Conservation (phyloP, 2,888 invertebrate species). For the Yponomeuta malinellus region DNA sequence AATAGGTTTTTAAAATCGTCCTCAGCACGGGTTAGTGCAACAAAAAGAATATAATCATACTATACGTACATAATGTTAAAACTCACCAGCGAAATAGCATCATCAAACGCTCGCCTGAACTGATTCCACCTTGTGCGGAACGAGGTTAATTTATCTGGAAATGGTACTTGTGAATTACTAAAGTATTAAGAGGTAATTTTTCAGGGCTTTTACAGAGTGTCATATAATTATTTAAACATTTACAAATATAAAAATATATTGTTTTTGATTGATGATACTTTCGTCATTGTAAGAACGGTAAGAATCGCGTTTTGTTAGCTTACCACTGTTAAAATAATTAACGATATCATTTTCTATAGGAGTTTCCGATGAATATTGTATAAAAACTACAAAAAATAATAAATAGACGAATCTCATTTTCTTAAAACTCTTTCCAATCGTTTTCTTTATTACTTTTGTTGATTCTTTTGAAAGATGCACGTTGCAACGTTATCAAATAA, state of each 20-base stretch:
- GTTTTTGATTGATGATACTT: too few species aligned
- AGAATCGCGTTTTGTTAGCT: conserved; percentile 8
- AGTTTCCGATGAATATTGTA: not conserved
- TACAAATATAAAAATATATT: too few species aligned
- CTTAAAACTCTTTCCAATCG: not conserved
- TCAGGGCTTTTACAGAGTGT: too few species aligned
- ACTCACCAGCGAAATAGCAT: not conserved
- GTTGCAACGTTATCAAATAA: not conserved
- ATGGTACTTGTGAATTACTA: not conserved
- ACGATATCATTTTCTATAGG: not conserved
- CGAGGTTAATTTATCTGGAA: not conserved
- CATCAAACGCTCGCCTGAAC: not conserved
- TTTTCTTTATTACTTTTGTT: not conserved
- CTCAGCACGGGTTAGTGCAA: too few species aligned
- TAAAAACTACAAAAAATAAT: not conserved
- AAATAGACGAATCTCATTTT: not conserved
- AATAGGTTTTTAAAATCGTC: too few species aligned
- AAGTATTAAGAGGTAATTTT: too few species aligned
- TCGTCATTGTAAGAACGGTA: too few species aligned
- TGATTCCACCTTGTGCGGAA: not conserved
- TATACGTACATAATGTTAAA: too few species aligned
- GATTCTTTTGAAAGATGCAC: not conserved
- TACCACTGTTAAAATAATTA: conserved; percentile 34
- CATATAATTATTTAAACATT: too few species aligned
- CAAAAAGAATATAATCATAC: too few species aligned